Evolutionary conservation across 2,113 vertebrate genomes (phyloP).

Genomic region (Hemichromis elongatus): DNA sequence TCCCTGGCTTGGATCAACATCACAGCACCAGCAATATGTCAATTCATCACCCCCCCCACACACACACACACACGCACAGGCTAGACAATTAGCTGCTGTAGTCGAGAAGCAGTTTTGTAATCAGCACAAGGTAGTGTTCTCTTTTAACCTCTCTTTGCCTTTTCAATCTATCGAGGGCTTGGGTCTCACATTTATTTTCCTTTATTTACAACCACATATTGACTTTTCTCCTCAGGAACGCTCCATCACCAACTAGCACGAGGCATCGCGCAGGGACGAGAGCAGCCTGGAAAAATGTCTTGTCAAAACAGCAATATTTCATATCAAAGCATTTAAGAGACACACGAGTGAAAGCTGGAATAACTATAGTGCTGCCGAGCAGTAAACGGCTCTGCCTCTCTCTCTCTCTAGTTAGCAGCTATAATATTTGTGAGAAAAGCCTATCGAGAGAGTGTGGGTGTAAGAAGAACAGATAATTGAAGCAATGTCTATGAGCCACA

Average conservation of each 20-base stretch:
- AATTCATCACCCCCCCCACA: conserved; percentile 49
- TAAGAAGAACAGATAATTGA: conserved; percentile 61
- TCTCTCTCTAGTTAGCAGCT: conserved; percentile 55
- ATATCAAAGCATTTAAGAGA: conserved; percentile 46
- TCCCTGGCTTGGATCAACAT: conserved; percentile 64
- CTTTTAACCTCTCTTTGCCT: neutral
- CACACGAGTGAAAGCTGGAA: conserved; percentile 43
- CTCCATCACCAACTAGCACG: conserved; percentile 30
- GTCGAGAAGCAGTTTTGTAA: conserved; percentile 33
- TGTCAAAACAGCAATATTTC: conserved; percentile 63
- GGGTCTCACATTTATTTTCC: conserved; percentile 57
- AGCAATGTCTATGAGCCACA: conserved; percentile 60
- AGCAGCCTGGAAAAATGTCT: conserved; percentile 37
- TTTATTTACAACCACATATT: conserved; percentile 63
- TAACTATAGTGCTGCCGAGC: conserved; percentile 15
- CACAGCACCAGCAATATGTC: conserved; percentile 56
- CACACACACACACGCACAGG: neutral
- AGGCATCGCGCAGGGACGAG: conserved; percentile 23
- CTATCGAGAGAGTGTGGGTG: conserved; percentile 55
- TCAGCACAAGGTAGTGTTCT: conserved; percentile 34
- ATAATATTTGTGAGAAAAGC: conserved; percentile 57
- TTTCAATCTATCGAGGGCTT: conserved; percentile 28
- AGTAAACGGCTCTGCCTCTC: conserved; percentile 10
- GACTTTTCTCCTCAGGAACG: conserved; percentile 50
- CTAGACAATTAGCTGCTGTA: conserved; percentile 50